phyloP scores from a whole-genome alignment of 2,113 vertebrate genomes.

The Sorex fumeus region DNA sequence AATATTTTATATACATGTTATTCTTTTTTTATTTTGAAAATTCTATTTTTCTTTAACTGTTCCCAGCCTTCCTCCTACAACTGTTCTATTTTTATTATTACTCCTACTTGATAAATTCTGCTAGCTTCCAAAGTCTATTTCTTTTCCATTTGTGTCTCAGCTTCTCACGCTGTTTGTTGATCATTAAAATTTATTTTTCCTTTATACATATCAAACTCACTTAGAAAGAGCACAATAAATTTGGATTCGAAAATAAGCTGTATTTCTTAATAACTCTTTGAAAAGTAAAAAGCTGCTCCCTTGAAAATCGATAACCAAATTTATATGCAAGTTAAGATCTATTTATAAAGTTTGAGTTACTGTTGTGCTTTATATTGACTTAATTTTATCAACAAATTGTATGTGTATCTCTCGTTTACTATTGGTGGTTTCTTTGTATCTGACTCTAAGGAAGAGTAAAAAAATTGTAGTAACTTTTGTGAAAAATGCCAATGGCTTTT shows the following conservation, averaged over 20 bases:
- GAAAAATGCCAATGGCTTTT: no score
- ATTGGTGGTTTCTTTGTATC: not conserved
- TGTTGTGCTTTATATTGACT: slow-evolving; percentile 4
- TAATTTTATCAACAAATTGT: not conserved
- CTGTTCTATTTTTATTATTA: slow-evolving; percentile 78
- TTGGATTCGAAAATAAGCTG: not conserved
- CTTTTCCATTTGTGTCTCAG: slow-evolving; percentile 48
- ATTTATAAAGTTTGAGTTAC: no score
- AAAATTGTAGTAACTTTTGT: not conserved
- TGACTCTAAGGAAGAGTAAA: not conserved
- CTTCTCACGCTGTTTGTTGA: slow-evolving; percentile 35
- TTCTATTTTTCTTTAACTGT: slow-evolving; percentile 69
- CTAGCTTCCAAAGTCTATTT: slow-evolving; percentile 41
- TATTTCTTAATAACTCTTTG: not conserved
- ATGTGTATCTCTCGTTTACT: not conserved
- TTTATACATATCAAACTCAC: slow-evolving; percentile 37
- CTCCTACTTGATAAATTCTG: slow-evolving; percentile 76
- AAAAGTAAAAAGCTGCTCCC: not conserved
- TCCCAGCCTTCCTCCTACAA: slow-evolving; percentile 74
- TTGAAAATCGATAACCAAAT: not conserved
- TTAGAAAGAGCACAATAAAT: slow-evolving; percentile 15
- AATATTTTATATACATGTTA: slow-evolving; percentile 66
- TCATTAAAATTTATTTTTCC: slow-evolving; percentile 25
- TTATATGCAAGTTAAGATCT: no score
- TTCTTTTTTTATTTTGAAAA: slow-evolving; percentile 70